Conservation (phyloP, 2,888 invertebrate species). For the Drosophila siamana region DNA sequence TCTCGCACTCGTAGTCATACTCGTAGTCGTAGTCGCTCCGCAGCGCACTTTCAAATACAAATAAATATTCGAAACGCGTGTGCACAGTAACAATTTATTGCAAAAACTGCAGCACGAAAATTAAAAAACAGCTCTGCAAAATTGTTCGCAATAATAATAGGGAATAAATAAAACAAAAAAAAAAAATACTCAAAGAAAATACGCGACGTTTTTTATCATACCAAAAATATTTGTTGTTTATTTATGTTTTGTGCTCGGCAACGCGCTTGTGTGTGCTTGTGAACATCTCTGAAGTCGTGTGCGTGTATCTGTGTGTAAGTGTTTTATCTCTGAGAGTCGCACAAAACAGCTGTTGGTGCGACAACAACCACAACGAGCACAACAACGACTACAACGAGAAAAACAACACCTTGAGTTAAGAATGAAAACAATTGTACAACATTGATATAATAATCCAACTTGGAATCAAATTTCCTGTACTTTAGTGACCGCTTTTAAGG, state of each 20-base stretch:
- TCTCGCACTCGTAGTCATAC: constrained; percentile 1
- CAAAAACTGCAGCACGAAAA: constrained; percentile 55
- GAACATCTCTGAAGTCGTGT: constrained; percentile 20
- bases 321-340: constrained; percentile 27
- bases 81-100: constrained; percentile 46
- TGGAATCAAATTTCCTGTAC: constrained; percentile 15
- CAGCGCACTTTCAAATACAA: constrained; percentile 25
- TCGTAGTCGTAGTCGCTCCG: constrained; percentile 14
- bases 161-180: constrained; percentile 22
- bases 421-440: constrained; percentile 29
- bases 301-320: constrained; percentile 15
- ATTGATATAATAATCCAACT: neutral
- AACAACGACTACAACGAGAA: constrained; percentile 12
- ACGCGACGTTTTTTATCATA: constrained; percentile 35
- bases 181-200: constrained; percentile 31
- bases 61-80: constrained; percentile 50
- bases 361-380: constrained; percentile 43
- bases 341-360: constrained; percentile 70
- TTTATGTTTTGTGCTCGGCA: constrained; percentile 60
- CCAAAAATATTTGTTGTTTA: constrained; percentile 61
- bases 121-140: constrained; percentile 40
- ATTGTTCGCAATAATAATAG: constrained; percentile 11
- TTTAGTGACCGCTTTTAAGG: constrained; percentile 26
- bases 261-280: constrained; percentile 20
- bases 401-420: constrained; percentile 26